Base-by-base conservation (phyloP, 2,888 invertebrate genomes). In the Myathropa florea region DNA sequence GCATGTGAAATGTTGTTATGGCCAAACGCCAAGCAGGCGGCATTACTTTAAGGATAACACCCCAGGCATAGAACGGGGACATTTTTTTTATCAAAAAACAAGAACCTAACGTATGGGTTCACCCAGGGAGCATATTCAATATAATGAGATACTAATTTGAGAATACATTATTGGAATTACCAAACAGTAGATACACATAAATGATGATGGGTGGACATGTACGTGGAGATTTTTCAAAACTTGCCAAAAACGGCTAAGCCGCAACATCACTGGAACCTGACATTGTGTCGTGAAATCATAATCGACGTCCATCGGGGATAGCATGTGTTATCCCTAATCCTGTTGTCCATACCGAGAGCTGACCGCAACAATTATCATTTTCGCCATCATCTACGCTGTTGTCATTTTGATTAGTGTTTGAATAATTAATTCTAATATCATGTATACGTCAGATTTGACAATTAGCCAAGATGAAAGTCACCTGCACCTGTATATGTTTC, bases 311-410 rank as follows among this genome's bases (percentile, higher is more conserved):
- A 65, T 39, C 39, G 53, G 28, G 36, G 64, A 65, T 65, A 70
- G 59, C 55, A 18, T 75, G 70, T 65, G 80, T 80, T 71, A 65
- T 75, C 18, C 60, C 83, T 80, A 84, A 84, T 75, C 75, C 64
- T 75, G 80, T 71, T 75, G 64, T 65, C 63, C 70, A 18, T 18
- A 46, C 70, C 75, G 60, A 71, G 14, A 75, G 36, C 26, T 75
- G 80, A 80, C 83, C 83, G 60, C 83, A 84, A 80, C 83, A 64
- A 80, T 84, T 75, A 84, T 64, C 65, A 84, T 75, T 75, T 75
- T 71, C 75, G 60, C 6, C 75, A 71, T 55, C 80, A 84, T 65
- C 64, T 65, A 60, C 28, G 70, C 60, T 73, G 26, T 70, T 84
- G 73, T 80, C 75, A 75, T 71, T 75, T 64, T 73, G 79, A 75